Evolutionary conservation across 2,888 invertebrate genomes (phyloP), one percentile per base, ranked within the genome.

Genomic region (Athrips mouffetella): DNA sequence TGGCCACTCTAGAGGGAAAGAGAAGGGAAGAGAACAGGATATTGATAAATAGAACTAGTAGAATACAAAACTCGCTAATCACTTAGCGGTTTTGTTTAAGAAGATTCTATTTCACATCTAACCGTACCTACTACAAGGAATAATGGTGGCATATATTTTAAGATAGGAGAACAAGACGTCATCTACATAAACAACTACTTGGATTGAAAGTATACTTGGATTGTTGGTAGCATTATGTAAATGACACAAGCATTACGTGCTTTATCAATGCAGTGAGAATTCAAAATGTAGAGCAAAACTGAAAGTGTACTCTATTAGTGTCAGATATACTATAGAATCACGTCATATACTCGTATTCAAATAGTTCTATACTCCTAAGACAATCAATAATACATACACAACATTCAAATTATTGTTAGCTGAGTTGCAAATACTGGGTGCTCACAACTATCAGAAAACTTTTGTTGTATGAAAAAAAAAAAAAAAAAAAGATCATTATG

Each of bases 1-100:
- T 62, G 65, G 51, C 75, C 63, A 63, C 77, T 80, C 73, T 79
- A 71, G 62, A 63, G 48, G 48, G 50, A 51, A 69, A 77, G 73
- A 77, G 73, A 65, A 76, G 75, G 20, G 30, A 20, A 44, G 30
- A 29, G 23, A 33, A 11, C 21, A 15, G 7, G n/a, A 35, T 16
- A 11, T 40, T n/a, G 13, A 39, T 11, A 15, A 39, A 39, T 41
- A 27, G 27, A 29, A 27, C 15, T 16, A 13, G 8, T 18, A 37
- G 45, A 37, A 45, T 45, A 35, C 46, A 37, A 48, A 58, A 60
- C 62, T 59, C 54, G 53, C 37, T 46, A 55, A 45, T 48, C 51
- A 50, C 23, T 48, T 42, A 53, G 50, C 47, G 52, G 50, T 48
- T 52, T 51, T 44, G 49, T 53, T 50, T 31, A 20, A 11, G 20